phyloP scores from a whole-genome alignment of 1,140 invertebrate species.

The Halictus rubicundus region DNA sequence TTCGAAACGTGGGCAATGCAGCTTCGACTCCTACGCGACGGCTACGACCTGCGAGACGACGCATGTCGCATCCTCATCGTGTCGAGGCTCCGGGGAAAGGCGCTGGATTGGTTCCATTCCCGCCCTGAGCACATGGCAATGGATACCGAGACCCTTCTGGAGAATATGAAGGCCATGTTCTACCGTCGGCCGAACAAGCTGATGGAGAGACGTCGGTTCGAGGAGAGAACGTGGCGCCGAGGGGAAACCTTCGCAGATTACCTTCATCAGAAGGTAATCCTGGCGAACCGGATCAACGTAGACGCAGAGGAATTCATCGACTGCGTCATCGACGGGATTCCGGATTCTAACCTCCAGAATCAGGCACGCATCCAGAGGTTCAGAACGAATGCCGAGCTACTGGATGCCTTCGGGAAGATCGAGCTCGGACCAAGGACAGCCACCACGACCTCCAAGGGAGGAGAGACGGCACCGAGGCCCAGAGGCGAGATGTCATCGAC shows the following conservation, averaged over 20 bases:
- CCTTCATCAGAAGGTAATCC: constrained; percentile 2
- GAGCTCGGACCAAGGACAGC: not conserved
- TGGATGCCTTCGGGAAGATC: constrained; percentile 7
- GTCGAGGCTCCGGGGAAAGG: not conserved
- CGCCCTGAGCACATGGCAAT: not conserved
- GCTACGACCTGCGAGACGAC: not conserved
- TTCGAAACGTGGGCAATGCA: not conserved
- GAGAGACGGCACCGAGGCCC: not conserved
- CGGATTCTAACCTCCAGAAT: constrained; percentile 1
- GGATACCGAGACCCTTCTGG: not conserved
- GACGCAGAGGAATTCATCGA: constrained; percentile 1
- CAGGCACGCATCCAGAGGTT: constrained; percentile 6
- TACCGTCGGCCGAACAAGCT: not conserved
- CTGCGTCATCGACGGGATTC: not conserved
- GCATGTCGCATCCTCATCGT: not conserved
- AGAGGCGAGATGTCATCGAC: too few relatives aligned
- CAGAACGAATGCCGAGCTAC: not conserved
- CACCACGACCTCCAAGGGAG: not conserved
- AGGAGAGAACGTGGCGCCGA: constrained; percentile 9
- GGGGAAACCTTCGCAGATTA: constrained; percentile 14
- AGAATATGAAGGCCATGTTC: not conserved
- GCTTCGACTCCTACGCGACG: not conserved
- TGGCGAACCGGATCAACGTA: not conserved
- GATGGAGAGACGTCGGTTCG: not conserved
- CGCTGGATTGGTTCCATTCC: not conserved